A percentile compares a stretch with the other conserved stretches of the same genome.
Conservation (phyloP, 2,888 invertebrate genomes). For the Trypoxylon attenuatum region DNA sequence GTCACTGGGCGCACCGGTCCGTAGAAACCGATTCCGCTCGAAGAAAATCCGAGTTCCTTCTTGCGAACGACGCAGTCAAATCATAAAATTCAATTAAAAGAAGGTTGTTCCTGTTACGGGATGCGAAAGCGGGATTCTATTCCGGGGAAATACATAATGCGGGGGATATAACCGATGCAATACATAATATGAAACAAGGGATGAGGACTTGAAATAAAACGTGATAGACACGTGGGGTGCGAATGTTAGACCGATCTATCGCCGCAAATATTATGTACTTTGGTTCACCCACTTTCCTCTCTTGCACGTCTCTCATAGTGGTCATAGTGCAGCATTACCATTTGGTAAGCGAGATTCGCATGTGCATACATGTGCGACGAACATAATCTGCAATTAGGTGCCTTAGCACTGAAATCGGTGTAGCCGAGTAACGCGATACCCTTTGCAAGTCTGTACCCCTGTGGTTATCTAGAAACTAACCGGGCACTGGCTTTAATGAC, state of each 20-base stretch:
- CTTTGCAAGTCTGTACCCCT: too few species aligned
- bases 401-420: conserved; percentile 51
- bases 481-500: background rate
- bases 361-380: conserved; percentile 40
- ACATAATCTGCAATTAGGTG: conserved; percentile 59
- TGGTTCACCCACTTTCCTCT: conserved; percentile 53
- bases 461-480: background rate
- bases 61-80: too few species aligned
- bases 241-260: too few species aligned
- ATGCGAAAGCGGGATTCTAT: background rate
- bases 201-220: too few species aligned
- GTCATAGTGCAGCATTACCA: conserved; percentile 35
- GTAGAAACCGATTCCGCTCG: too few species aligned
- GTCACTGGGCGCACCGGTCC: too few species aligned
- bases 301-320: conserved; percentile 35
- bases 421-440: conserved; percentile 51
- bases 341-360: conserved; percentile 35
- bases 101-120: too few species aligned
- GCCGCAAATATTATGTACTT: conserved; percentile 43
- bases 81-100: too few species aligned
- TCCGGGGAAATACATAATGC: background rate
- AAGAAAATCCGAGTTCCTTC: too few species aligned
- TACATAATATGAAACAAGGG: background rate
- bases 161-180: background rate
- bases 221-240: too few species aligned